Evolutionary conservation across 1,140 invertebrate genomes (phyloP).

Genomic region (Listronotus bonariensis): DNA sequence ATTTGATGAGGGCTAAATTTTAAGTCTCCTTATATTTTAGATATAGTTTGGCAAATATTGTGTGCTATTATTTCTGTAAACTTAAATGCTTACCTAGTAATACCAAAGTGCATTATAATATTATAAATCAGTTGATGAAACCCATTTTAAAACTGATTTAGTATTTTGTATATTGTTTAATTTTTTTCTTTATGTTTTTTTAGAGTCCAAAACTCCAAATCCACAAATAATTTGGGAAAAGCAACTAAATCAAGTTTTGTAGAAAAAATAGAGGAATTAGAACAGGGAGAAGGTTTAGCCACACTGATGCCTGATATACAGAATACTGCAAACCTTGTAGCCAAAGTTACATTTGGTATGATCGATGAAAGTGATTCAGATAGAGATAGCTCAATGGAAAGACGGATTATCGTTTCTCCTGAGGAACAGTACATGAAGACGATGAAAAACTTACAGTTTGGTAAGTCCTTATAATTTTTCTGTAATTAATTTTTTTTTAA

Average conservation of each 20-base stretch:
- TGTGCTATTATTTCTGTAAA: too few relatives aligned
- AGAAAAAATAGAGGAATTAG: conserved; percentile 68
- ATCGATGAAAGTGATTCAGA: conserved; percentile 48
- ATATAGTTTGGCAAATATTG: too few relatives aligned
- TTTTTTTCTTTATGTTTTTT: neutral
- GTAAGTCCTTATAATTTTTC: conserved; percentile 58
- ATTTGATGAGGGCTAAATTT: too few relatives aligned
- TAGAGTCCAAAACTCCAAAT: conserved; percentile 30
- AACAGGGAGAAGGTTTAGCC: conserved; percentile 86
- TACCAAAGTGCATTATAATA: too few relatives aligned
- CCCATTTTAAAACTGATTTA: too few relatives aligned
- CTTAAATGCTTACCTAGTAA: too few relatives aligned
- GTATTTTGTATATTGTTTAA: neutral
- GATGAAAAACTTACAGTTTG: conserved; percentile 89
- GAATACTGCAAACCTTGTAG: conserved; percentile 77
- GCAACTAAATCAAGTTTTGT: conserved; percentile 53
- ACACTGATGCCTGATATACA: conserved; percentile 88
- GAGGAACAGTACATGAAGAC: conserved; percentile 81
- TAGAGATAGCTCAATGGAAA: conserved; percentile 55
- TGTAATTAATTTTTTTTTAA: too few relatives aligned
- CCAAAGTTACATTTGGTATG: conserved; percentile 63
- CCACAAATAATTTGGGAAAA: conserved; percentile 18
- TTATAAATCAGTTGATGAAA: too few relatives aligned
- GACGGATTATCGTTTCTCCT: conserved; percentile 60
- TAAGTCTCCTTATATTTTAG: too few relatives aligned